A percentile compares a stretch with the other conserved stretches of the same genome.
Conservation (phyloP, 2,888 invertebrate species). For the Carabus problematicus region DNA sequence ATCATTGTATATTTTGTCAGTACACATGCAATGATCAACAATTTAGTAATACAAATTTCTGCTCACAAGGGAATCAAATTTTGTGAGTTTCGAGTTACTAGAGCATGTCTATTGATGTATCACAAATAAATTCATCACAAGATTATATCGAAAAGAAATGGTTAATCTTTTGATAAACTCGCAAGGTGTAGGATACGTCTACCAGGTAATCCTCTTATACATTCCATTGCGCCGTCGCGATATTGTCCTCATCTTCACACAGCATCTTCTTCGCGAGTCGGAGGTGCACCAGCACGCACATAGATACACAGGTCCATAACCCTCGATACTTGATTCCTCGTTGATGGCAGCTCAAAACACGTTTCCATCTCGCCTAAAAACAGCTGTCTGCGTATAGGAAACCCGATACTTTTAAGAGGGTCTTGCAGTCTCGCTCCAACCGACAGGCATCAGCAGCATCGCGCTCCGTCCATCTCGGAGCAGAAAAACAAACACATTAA, state of each 20-base stretch:
- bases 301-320: slow-evolving; percentile 23
- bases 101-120: no score
- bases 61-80: no score
- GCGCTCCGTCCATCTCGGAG: slow-evolving; percentile 53
- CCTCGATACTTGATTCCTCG: slow-evolving; percentile 53
- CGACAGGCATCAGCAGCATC: background rate
- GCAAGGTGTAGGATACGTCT: no score
- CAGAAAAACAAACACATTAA: slow-evolving; percentile 62
- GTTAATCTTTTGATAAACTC: no score
- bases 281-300: background rate
- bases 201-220: no score
- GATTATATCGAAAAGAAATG: no score
- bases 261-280: slow-evolving; percentile 2
- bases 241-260: slow-evolving; percentile 10
- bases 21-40: no score
- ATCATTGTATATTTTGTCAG: no score
- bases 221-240: no score
- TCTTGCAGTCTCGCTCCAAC: slow-evolving; percentile 50
- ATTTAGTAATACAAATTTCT: no score
- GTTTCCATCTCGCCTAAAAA: slow-evolving; percentile 55
- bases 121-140: no score
- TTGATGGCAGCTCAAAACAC: slow-evolving; percentile 37
- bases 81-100: no score
- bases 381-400: slow-evolving; percentile 60
- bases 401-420: slow-evolving; percentile 62